A percentile compares a stretch with the other conserved stretches of the same genome.
These are phyloP conservation scores for Percopsis transmontana DNA, from an alignment of 2,113 vertebrate species.

Conservation along the genomic window DNA sequence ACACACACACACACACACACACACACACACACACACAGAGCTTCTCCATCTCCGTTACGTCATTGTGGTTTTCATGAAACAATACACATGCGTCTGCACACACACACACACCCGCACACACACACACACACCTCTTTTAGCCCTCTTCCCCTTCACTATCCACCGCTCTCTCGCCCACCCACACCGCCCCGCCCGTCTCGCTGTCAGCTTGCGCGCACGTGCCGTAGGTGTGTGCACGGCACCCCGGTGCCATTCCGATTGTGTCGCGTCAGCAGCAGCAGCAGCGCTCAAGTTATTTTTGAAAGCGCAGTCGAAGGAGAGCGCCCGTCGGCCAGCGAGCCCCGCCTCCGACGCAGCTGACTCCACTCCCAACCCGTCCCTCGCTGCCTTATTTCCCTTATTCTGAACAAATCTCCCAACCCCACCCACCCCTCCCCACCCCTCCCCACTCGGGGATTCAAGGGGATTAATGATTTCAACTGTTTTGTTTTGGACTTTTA, in stretches of 20 bases:
- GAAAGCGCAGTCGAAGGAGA: not conserved
- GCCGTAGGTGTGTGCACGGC: not conserved
- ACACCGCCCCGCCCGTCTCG: not conserved
- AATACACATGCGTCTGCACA: not conserved
- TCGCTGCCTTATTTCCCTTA: not conserved
- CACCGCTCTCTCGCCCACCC: not conserved
- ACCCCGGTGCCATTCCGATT: not conserved
- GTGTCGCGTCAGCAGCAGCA: not conserved
- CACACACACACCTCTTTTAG: not conserved
- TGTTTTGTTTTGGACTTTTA: constrained; percentile 37
- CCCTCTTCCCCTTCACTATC: not conserved
- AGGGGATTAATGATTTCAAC: constrained; percentile 41
- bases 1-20: not conserved
- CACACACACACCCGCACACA: constrained; percentile 12
- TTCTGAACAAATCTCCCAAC: too few species aligned
- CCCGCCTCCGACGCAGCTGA: not conserved
- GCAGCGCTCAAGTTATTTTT: not conserved
- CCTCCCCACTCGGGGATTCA: not conserved
- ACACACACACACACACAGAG: not conserved
- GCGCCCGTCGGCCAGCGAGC: not conserved
- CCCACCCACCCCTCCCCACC: too few species aligned
- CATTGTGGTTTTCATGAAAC: not conserved
- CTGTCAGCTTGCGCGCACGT: not conserved
- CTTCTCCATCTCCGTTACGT: not conserved
- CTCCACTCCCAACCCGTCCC: not conserved